Base-by-base conservation (phyloP, 2,888 invertebrate species). In the Caenorhabditis wallacei region DNA sequence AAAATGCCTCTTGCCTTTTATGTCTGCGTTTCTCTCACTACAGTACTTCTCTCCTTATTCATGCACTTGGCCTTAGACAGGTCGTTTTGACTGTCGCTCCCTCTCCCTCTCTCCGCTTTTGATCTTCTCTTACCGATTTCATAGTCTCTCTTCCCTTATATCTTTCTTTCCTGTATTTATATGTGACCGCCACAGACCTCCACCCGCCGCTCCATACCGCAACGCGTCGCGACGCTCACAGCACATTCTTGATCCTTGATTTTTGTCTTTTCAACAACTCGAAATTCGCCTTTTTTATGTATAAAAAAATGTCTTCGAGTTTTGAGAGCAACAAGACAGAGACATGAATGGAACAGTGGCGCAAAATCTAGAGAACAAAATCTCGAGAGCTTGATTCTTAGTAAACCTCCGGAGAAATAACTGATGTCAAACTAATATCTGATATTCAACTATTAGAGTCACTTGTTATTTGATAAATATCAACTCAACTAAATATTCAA, bases 191-290 rank as follows among this genome's bases (percentile, higher is more conserved):
- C 78, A 76, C 43, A 59, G 75, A 57, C 66, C 57, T 37, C 57
- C 75, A 51, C 68, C 59, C 75, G 70, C 48, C 64, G 61, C 68
- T 35, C 53, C 68, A 51, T 40, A 43, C 30, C 74, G 72, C 72
- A 26, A 63, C 56, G 74, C 64, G 54, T 24, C 24, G 37, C 59
- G 59, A n/a, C 37, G 35, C 61, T 20, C 59, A 46, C 56, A 4
- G 40, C 37, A 61, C 76, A 76, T 68, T 76, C 61, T 22, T 76
- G 76, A 76, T 69, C 76, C 76, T 76, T 76, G 76, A 76, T 76
- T 69, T 76, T 68, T 18, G 48, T 22, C 75, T 75, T 66, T 75
- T 76, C 76, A 68, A 68, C 76, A 76, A 68, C 68, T 40, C 68
- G 51, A 69, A 76, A 68, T 68, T 68, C 59, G 48, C 35, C 35